A percentile compares a stretch with the other conserved stretches of the same genome.
phyloP scores from a whole-genome alignment of 2,888 invertebrate genomes.

The Cephus rjabovi region DNA sequence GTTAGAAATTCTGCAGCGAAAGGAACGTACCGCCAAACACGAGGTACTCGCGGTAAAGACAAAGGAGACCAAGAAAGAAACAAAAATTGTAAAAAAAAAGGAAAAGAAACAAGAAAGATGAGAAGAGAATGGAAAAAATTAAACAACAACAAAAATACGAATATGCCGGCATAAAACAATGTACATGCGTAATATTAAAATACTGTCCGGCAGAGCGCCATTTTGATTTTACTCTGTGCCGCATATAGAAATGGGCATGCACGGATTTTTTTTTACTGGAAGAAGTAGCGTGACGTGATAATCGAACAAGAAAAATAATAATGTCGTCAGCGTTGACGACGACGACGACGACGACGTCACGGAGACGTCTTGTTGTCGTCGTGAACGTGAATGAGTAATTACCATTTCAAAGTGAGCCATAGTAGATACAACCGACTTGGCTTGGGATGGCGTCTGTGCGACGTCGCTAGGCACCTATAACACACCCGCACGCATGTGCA shows the following conservation, averaged over 20 bases:
- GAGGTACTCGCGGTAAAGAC: slow-evolving; percentile 12
- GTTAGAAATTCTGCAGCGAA: too few species aligned
- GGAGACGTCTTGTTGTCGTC: too few species aligned
- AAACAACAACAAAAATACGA: slow-evolving; percentile 42
- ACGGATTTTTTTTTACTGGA: neutral
- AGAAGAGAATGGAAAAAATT: slow-evolving; percentile 36
- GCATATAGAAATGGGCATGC: slow-evolving; percentile 1
- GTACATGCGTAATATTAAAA: slow-evolving; percentile 50
- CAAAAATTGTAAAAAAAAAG: slow-evolving; percentile 32
- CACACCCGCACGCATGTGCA: slow-evolving; percentile 29
- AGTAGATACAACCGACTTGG: slow-evolving; percentile 59
- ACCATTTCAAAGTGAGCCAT: slow-evolving; percentile 64
- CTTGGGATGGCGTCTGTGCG: slow-evolving; percentile 61
- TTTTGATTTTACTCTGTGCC: neutral
- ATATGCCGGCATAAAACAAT: slow-evolving; percentile 64
- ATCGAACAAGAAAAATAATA: neutral
- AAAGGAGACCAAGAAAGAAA: slow-evolving; percentile 34
- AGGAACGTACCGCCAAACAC: too few species aligned
- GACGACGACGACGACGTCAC: too few species aligned
- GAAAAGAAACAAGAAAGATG: slow-evolving; percentile 33
- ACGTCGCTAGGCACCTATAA: slow-evolving; percentile 63
- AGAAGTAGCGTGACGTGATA: too few species aligned
- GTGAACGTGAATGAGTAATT: slow-evolving; percentile 39
- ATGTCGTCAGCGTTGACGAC: too few species aligned
- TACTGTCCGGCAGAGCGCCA: neutral